Evolutionary conservation across 2,113 vertebrate genomes (phyloP).

Genomic region (Syngnathus typhle): DNA sequence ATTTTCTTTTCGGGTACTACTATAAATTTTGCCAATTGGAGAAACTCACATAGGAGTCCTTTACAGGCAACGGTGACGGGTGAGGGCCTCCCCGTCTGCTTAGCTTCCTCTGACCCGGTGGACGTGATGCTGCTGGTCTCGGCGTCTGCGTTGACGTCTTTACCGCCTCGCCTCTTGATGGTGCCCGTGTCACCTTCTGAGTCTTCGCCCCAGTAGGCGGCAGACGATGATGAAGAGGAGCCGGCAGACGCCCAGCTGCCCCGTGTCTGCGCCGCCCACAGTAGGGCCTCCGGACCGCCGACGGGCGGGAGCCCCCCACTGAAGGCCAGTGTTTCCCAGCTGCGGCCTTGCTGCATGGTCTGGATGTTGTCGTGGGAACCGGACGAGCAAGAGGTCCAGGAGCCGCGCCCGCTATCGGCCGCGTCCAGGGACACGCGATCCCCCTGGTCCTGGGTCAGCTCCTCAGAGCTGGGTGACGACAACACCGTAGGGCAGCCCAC

Average conservation of each 20-base stretch:
- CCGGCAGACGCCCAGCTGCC: constrained; percentile 88
- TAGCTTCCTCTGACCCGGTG: constrained; percentile 82
- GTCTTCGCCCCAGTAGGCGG: constrained; percentile 96
- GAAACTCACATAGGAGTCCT: constrained; percentile 79
- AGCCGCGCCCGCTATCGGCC: constrained; percentile 94
- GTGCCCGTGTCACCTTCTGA: constrained; percentile 96
- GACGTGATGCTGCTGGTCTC: constrained; percentile 84
- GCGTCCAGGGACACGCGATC: constrained; percentile 92
- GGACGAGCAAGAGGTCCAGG: constrained; percentile 98
- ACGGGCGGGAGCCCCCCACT: constrained; percentile 74
- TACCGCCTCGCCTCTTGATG: constrained; percentile 93
- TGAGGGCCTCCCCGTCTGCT: constrained; percentile 68
- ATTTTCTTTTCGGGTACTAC: too few relatives aligned
- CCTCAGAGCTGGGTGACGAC: constrained; percentile 92
- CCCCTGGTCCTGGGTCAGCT: constrained; percentile 94
- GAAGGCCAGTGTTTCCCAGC: constrained; percentile 89
- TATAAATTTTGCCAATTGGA: background rate
- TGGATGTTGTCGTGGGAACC: constrained; percentile 98
- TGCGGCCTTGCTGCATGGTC: constrained; percentile 92
- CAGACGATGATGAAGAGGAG: constrained; percentile 78
- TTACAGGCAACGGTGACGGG: constrained; percentile 82
- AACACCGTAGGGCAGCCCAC: constrained; percentile 79
- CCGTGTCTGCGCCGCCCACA: constrained; percentile 86
- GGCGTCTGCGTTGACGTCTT: constrained; percentile 84
- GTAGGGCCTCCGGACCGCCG: constrained; percentile 71